Evolutionary conservation across 2,888 invertebrate species (phyloP).

Genomic region (Petrolisthes cinctipes): DNA sequence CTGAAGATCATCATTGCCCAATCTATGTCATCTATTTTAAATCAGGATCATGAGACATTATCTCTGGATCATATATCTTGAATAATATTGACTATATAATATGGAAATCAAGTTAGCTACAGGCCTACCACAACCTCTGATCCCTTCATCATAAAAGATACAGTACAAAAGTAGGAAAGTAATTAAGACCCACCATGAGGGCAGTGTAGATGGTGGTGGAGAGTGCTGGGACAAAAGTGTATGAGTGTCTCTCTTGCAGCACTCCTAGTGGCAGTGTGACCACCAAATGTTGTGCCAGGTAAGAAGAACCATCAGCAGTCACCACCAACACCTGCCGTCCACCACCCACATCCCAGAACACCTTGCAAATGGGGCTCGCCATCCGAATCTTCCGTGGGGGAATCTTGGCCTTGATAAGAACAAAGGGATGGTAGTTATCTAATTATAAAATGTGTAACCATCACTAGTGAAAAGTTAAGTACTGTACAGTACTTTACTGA

Average conservation of each 20-base stretch:
- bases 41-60: too few species aligned
- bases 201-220: slow-evolving; percentile 19
- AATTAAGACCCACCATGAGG: slow-evolving; percentile 15
- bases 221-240: slow-evolving; percentile 37
- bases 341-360: slow-evolving; percentile 39
- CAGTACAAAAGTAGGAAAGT: slow-evolving; percentile 22
- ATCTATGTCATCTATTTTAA: too few species aligned
- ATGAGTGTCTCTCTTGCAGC: slow-evolving; percentile 32
- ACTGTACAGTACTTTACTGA: too few species aligned
- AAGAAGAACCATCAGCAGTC: slow-evolving; percentile 43
- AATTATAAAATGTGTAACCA: background rate
- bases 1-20: too few species aligned
- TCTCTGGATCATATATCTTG: too few species aligned
- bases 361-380: slow-evolving; percentile 41
- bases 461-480: too few species aligned
- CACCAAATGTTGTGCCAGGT: slow-evolving; percentile 28
- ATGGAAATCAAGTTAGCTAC: too few species aligned
- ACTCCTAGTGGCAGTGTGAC: slow-evolving; percentile 40
- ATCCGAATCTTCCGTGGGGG: slow-evolving; percentile 23
- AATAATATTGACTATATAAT: background rate
- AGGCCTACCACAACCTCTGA: too few species aligned
- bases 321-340: slow-evolving; percentile 26
- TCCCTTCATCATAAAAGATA: background rate
- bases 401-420: slow-evolving; percentile 20
- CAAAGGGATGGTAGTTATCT: background rate